phyloP scores from a whole-genome alignment of 1,140 invertebrate species.

The Melitaea cinxia region DNA sequence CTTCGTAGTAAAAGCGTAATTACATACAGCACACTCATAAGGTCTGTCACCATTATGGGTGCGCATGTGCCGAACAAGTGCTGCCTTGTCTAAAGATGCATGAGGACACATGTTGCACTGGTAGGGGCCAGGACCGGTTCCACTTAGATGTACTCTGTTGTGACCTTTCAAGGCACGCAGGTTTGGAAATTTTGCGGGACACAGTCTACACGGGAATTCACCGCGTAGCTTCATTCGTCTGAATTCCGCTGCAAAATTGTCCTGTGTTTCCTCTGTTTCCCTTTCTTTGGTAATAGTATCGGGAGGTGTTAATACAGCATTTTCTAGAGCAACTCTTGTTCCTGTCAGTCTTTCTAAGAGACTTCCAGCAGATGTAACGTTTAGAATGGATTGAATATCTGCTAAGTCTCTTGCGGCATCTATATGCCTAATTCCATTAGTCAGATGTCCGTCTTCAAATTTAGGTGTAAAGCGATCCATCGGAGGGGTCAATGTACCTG shows the following conservation, averaged over 20 bases:
- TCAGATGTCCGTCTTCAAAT: slow-evolving; percentile 63
- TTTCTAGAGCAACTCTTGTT: slow-evolving; percentile 66
- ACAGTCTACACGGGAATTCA: slow-evolving; percentile 94
- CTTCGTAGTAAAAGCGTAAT: slow-evolving; percentile 98
- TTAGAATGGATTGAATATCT: slow-evolving; percentile 92
- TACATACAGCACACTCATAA: slow-evolving; percentile 96
- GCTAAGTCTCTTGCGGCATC: slow-evolving; percentile 87
- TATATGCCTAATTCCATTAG: slow-evolving; percentile 68
- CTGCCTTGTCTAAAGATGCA: slow-evolving; percentile 94
- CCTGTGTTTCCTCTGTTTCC: slow-evolving; percentile 89
- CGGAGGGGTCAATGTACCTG: slow-evolving; percentile 78
- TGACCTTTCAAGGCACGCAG: slow-evolving; percentile 95
- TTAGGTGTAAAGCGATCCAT: slow-evolving; percentile 72
- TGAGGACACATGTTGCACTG: slow-evolving; percentile 96
- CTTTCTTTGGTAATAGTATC: slow-evolving; percentile 66
- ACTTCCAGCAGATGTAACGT: slow-evolving; percentile 86
- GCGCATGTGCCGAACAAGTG: slow-evolving; percentile 93
- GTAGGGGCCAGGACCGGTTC: slow-evolving; percentile 88
- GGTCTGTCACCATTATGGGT: slow-evolving; percentile 97
- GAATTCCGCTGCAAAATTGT: slow-evolving; percentile 90
- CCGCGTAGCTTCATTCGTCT: slow-evolving; percentile 92
- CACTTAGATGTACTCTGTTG: slow-evolving; percentile 89
- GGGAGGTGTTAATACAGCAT: slow-evolving; percentile 63
- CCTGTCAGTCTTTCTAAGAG: slow-evolving; percentile 83
- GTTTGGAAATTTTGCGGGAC: slow-evolving; percentile 92